Percentiles rank a stretch among this genome's conserved stretches.
These are phyloP conservation scores for Micropterix aruncella DNA, from an alignment of 2,888 invertebrate genomes.

Conservation along the genomic window DNA sequence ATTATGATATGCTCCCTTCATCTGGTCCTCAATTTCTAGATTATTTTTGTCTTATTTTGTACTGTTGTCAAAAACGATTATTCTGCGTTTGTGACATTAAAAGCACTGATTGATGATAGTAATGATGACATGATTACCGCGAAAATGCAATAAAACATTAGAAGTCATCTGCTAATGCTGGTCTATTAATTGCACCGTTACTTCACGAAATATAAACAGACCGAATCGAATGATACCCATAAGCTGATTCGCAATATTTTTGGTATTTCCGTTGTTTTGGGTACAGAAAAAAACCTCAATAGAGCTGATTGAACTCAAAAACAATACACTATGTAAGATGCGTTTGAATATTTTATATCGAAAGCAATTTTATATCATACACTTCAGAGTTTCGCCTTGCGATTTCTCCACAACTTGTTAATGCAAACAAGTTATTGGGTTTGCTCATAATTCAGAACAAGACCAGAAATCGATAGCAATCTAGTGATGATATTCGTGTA, in stretches of 20 bases:
- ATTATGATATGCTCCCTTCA: no score
- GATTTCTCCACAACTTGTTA: background rate
- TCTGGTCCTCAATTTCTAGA: no score
- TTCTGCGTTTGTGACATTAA: no score
- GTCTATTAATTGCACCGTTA: background rate
- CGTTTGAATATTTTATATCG: background rate
- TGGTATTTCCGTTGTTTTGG: background rate
- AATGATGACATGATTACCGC: background rate
- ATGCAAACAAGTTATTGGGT: background rate
- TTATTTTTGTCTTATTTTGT: no score
- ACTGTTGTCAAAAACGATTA: no score
- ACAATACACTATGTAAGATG: background rate
- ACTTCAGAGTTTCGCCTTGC: background rate
- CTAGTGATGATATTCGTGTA: no score
- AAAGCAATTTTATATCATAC: background rate
- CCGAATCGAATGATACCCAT: background rate
- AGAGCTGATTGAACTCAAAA: background rate
- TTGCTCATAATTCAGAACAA: no score
- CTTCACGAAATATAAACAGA: background rate
- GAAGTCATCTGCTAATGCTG: background rate
- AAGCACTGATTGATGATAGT: background rate
- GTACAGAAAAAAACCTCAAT: background rate
- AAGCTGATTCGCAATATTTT: background rate
- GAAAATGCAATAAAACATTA: background rate
- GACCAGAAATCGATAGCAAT: no score